Conservation (phyloP, 2,888 invertebrate species). For the Caenorhabditis plicata region DNA sequence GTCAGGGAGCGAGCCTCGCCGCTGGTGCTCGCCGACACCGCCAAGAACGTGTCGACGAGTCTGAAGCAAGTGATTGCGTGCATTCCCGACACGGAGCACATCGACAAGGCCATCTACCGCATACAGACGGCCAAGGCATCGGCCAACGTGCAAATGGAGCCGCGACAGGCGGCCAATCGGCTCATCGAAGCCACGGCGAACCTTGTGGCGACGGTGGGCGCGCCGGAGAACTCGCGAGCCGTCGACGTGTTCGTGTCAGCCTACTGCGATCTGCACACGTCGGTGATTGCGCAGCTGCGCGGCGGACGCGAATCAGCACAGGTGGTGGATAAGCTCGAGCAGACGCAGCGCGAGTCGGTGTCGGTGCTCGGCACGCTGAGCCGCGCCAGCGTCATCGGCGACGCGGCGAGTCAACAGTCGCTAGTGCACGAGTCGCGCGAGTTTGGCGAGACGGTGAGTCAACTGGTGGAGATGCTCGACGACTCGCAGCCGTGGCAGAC, state of each 20-base stretch:
- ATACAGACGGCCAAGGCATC: slow-evolving; percentile 69
- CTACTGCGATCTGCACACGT: slow-evolving; percentile 56
- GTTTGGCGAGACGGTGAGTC: slow-evolving; percentile 71
- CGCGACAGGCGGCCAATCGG: slow-evolving; percentile 81
- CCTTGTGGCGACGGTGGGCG: slow-evolving; percentile 70
- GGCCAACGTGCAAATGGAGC: slow-evolving; percentile 74
- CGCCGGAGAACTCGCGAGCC: slow-evolving; percentile 43
- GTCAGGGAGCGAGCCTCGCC: slow-evolving; percentile 50
- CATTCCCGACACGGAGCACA: slow-evolving; percentile 87
- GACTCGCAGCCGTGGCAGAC: slow-evolving; percentile 88
- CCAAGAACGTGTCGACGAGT: slow-evolving; percentile 66
- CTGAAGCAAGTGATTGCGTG: slow-evolving; percentile 80
- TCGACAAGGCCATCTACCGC: slow-evolving; percentile 81
- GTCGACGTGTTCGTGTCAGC: slow-evolving; percentile 55
- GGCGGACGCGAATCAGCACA: slow-evolving; percentile 9
- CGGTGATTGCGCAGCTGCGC: slow-evolving; percentile 35
- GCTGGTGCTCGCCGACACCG: slow-evolving; percentile 47
- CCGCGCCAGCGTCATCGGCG: slow-evolving; percentile 29
- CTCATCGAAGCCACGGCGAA: slow-evolving; percentile 82
- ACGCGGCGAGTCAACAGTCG: slow-evolving; percentile 42
- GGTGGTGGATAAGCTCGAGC: slow-evolving; percentile 30
- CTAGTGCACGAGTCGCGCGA: slow-evolving; percentile 39
- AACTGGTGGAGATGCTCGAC: slow-evolving; percentile 85
- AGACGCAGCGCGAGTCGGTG: slow-evolving; percentile 47
- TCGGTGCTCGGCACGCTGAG: slow-evolving; percentile 38